phyloP scores from a whole-genome alignment of 2,113 vertebrate genomes.

The Argyrosomus japonicus region DNA sequence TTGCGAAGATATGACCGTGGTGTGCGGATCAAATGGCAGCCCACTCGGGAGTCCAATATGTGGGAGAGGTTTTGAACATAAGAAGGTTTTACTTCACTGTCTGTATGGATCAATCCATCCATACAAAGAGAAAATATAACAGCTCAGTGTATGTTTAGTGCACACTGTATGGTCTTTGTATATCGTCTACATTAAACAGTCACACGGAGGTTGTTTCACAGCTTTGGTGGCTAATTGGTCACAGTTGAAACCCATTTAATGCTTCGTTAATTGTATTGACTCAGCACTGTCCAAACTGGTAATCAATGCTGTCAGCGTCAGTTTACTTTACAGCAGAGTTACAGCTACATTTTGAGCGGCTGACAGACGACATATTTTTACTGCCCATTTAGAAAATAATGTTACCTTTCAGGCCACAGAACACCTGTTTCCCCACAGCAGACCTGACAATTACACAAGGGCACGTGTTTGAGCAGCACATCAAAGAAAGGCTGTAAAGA shows the following conservation, averaged over 20 bases:
- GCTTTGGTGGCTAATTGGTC: constrained; percentile 41
- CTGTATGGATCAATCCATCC: constrained; percentile 1
- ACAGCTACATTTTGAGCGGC: constrained; percentile 15
- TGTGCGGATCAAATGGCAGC: constrained; percentile 67
- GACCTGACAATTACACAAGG: constrained; percentile 12
- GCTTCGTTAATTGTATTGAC: constrained; percentile 62
- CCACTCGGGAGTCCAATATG: constrained; percentile 45
- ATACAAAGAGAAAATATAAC: constrained; percentile 9
- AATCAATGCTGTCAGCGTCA: constrained; percentile 58
- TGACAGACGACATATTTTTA: constrained; percentile 39
- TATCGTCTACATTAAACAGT: neutral
- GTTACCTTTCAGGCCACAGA: constrained; percentile 22
- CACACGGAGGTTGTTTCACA: constrained; percentile 21
- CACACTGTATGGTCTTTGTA: neutral
- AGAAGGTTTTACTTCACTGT: constrained; percentile 10
- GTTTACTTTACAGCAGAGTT: constrained; percentile 1
- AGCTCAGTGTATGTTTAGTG: neutral
- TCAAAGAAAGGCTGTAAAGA: constrained; percentile 34
- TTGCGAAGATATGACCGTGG: constrained; percentile 49
- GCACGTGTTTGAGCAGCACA: constrained; percentile 30
- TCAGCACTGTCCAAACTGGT: constrained; percentile 25
- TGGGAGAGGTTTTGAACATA: constrained; percentile 29
- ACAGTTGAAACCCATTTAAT: constrained; percentile 47
- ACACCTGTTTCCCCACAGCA: constrained; percentile 56
- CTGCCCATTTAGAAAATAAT: constrained; percentile 35